Evolutionary conservation across 2,113 vertebrate genomes (phyloP).

Genomic region (Chiloscyllium plagiosum): DNA sequence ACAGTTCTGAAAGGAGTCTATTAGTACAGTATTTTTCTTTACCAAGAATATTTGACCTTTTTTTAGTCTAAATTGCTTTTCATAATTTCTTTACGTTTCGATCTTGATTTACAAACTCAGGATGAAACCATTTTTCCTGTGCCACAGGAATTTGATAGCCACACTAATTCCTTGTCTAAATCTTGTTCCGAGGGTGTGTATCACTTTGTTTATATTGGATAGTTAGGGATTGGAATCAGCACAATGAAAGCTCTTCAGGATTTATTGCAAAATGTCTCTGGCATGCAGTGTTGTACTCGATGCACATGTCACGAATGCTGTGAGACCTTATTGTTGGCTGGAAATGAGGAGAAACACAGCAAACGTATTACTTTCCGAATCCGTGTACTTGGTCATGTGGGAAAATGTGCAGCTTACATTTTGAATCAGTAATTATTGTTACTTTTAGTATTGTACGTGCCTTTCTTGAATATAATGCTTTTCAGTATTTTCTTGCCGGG

Average conservation of each 20-base stretch:
- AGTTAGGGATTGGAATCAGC: constrained; percentile 22
- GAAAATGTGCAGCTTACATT: not conserved
- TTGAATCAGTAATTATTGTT: not conserved
- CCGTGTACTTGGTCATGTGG: not conserved
- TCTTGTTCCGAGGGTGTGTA: constrained; percentile 39
- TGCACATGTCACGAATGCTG: constrained; percentile 9
- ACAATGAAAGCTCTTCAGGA: constrained; percentile 33
- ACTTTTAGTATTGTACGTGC: not conserved
- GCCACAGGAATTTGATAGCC: constrained; percentile 24
- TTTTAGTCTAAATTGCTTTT: not conserved
- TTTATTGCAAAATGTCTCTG: constrained; percentile 1
- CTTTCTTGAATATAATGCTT: not conserved
- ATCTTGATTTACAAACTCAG: not conserved
- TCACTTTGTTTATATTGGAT: constrained; percentile 33
- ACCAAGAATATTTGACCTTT: not conserved
- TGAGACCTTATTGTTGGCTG: constrained; percentile 12
- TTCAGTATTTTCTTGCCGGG: not conserved
- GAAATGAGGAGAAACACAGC: not conserved
- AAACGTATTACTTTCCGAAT: constrained; percentile 11
- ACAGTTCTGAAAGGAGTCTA: not conserved
- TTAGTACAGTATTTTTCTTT: not conserved
- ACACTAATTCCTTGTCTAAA: constrained; percentile 38
- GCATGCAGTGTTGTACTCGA: constrained; percentile 7
- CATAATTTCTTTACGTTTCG: not conserved
- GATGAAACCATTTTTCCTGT: constrained; percentile 22